Conservation (phyloP, 1,140 invertebrate genomes). For the Drosophila azteca region DNA sequence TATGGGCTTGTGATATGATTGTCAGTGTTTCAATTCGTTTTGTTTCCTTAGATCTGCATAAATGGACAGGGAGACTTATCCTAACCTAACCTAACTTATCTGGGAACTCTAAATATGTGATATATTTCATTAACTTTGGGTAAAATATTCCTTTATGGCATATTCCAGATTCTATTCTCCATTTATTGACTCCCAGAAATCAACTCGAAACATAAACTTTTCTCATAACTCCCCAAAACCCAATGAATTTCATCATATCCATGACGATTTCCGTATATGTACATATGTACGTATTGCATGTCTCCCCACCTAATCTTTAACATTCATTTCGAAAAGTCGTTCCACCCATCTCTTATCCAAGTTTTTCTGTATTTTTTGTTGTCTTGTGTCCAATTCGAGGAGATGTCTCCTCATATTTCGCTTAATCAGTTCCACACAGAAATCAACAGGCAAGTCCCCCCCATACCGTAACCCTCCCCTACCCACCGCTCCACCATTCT, state of each 20-base stretch:
- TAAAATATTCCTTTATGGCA: no score
- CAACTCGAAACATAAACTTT: no score
- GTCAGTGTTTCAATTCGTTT: not conserved
- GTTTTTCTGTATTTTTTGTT: slow-evolving; percentile 26
- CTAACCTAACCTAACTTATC: no score
- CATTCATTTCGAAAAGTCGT: not conserved
- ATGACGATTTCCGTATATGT: not conserved
- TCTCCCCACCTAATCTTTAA: not conserved
- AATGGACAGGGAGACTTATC: no score
- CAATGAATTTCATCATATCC: slow-evolving; percentile 19
- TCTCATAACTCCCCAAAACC: not conserved
- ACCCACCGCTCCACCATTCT: not conserved
- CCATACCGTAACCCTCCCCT: no score
- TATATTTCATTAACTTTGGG: no score
- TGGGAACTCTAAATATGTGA: no score
- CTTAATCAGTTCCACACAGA: slow-evolving; percentile 62
- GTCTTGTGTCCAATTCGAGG: slow-evolving; percentile 36
- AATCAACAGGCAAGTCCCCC: slow-evolving; percentile 6
- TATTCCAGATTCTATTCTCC: no score
- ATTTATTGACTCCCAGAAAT: no score
- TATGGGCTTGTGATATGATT: not conserved
- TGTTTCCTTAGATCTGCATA: no score
- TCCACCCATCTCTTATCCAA: not conserved
- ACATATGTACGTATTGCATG: no score
- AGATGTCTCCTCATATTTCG: slow-evolving; percentile 63